Evolutionary conservation across 2,888 invertebrate genomes (phyloP).

Genomic region (Diarsia mendica): DNA sequence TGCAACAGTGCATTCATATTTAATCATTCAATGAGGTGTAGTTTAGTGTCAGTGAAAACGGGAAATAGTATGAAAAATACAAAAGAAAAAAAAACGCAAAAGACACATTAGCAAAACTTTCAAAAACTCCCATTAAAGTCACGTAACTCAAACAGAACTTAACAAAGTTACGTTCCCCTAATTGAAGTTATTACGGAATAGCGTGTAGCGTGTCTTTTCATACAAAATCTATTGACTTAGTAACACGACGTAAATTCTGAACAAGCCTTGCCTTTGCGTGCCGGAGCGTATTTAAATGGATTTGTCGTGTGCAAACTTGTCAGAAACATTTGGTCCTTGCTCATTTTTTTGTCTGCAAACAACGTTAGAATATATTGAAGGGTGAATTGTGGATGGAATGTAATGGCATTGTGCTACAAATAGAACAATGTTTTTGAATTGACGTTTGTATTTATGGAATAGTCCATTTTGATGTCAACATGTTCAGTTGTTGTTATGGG

Average conservation of each 20-base stretch:
- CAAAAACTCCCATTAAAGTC: conserved; percentile 44
- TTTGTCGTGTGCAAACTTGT: conserved; percentile 84
- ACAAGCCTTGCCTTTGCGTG: conserved; percentile 81
- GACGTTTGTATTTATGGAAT: conserved; percentile 13
- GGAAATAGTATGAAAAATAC: neutral
- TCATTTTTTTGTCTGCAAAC: conserved; percentile 79
- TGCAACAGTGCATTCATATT: neutral
- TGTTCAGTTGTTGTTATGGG: too few species aligned
- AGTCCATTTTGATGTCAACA: conserved; percentile 3
- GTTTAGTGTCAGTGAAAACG: neutral
- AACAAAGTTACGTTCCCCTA: conserved; percentile 51
- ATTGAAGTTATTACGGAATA: conserved; percentile 58
- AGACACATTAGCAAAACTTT: conserved; percentile 45
- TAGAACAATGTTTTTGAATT: conserved; percentile 30
- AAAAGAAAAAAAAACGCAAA: conserved; percentile 54
- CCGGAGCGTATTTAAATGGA: conserved; percentile 80
- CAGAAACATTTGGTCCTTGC: conserved; percentile 79
- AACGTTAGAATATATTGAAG: conserved; percentile 45
- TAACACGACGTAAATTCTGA: conserved; percentile 30
- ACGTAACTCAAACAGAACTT: conserved; percentile 54
- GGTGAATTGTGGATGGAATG: conserved; percentile 11
- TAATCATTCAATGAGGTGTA: neutral
- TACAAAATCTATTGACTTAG: conserved; percentile 29
- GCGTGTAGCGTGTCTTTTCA: conserved; percentile 62
- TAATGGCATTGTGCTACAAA: conserved; percentile 31